Conservation (phyloP, 2,113 vertebrate genomes). For the Ia io region DNA sequence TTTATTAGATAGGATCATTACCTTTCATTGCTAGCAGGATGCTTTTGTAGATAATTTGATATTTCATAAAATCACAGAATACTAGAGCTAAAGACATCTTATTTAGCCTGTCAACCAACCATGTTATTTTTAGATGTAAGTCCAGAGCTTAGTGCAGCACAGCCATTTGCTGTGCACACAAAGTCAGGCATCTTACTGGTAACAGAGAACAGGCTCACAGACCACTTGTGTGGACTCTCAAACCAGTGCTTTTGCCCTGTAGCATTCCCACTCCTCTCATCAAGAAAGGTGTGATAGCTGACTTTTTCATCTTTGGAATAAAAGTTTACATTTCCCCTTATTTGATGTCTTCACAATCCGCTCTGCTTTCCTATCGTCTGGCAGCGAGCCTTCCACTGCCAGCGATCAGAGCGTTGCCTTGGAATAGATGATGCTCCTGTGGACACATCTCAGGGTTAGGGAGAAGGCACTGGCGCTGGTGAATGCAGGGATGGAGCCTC, state of each 20-base stretch:
- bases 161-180: not conserved
- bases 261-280: not conserved
- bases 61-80: conserved; percentile 5
- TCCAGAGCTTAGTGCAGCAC: not conserved
- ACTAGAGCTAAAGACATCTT: not conserved
- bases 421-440: not conserved
- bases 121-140: not conserved
- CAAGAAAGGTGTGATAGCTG: not conserved
- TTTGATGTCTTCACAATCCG: not conserved
- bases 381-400: not conserved
- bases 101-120: not conserved
- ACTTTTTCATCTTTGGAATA: not conserved
- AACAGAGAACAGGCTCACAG: not conserved
- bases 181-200: not conserved
- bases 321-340: not conserved
- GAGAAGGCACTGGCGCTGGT: fast-evolving
- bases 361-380: not conserved
- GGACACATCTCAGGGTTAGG: not conserved
- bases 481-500: not conserved
- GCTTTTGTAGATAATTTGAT: not conserved
- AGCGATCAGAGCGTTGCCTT: not conserved
- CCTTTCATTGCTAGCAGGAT: not conserved
- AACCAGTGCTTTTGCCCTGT: not conserved
- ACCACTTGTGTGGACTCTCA: not conserved
- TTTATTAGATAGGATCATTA: not conserved